These are phyloP conservation scores for Ciconia stormi DNA, from an alignment of 2,113 vertebrate genomes.

Conservation along the genomic window DNA sequence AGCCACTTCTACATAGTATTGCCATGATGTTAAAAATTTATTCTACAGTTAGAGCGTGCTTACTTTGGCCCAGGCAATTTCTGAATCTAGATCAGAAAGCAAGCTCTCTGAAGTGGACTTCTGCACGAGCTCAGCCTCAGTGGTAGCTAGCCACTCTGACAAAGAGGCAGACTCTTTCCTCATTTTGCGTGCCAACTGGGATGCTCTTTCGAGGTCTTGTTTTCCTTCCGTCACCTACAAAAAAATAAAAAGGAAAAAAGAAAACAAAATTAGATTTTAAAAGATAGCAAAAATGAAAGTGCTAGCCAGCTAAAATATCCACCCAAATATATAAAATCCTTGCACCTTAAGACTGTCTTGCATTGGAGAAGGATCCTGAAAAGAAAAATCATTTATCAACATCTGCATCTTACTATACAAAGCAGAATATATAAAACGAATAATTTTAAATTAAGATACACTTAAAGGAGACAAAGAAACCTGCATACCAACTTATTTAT, in stretches of 20 bases:
- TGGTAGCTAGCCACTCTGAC: slow-evolving; percentile 86
- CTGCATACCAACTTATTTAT: background rate
- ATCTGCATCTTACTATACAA: background rate
- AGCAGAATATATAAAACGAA: background rate
- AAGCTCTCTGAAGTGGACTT: slow-evolving; percentile 84
- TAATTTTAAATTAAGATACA: background rate
- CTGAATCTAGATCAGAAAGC: slow-evolving; percentile 86
- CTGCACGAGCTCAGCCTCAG: slow-evolving; percentile 82
- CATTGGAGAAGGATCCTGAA: background rate
- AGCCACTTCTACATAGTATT: background rate
- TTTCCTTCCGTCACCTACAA: slow-evolving; percentile 94
- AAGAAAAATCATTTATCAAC: background rate
- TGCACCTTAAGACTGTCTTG: background rate
- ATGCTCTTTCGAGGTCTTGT: slow-evolving; percentile 90
- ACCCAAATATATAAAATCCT: background rate
- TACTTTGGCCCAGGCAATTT: slow-evolving; percentile 93
- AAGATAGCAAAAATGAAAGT: accelerated
- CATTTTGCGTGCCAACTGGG: slow-evolving; percentile 84
- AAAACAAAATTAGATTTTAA: background rate
- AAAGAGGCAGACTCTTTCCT: slow-evolving; percentile 82
- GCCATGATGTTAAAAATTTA: background rate
- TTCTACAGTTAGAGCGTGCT: slow-evolving; percentile 33
- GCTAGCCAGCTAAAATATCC: background rate
- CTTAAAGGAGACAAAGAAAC: background rate
- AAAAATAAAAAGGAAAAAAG: background rate